These are phyloP conservation scores for Indicator maculatus DNA, from an alignment of 2,113 vertebrate genomes.

Conservation along the genomic window DNA sequence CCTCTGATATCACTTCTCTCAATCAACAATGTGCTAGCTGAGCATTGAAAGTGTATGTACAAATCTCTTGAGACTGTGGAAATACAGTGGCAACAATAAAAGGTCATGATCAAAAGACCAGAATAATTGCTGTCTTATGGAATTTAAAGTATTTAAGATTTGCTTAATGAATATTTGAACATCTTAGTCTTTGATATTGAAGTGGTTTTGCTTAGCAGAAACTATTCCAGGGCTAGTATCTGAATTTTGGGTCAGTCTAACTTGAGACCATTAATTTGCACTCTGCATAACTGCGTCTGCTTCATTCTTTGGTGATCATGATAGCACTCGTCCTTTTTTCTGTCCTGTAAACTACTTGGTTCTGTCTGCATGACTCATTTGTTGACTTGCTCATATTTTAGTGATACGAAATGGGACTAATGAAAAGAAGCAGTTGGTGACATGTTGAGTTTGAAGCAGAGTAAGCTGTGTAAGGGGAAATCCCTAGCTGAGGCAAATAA, in stretches of 20 bases:
- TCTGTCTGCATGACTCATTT: not conserved
- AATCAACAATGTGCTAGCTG: not conserved
- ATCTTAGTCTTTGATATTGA: not conserved
- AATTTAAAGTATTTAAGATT: constrained; percentile 23
- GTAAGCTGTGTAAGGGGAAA: not conserved
- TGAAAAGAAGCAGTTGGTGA: not conserved
- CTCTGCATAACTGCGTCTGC: not conserved
- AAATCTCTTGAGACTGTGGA: not conserved
- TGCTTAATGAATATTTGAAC: constrained; percentile 17
- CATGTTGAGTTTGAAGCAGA: not conserved
- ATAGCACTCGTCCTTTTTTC: not conserved
- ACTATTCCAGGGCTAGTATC: not conserved
- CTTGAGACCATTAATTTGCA: not conserved
- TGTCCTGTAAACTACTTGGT: not conserved
- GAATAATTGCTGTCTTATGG: not conserved
- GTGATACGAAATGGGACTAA: not conserved
- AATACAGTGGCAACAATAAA: constrained; percentile 3
- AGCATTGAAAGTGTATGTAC: not conserved
- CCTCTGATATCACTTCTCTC: not conserved
- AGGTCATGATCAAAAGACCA: not conserved
- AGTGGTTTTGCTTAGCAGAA: not conserved
- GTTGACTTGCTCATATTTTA: not conserved
- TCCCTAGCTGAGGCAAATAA: not conserved
- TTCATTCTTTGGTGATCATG: not conserved
- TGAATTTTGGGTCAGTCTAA: not conserved